Base-by-base conservation (phyloP, 2,888 invertebrate species). In the Bombylius discolor region DNA sequence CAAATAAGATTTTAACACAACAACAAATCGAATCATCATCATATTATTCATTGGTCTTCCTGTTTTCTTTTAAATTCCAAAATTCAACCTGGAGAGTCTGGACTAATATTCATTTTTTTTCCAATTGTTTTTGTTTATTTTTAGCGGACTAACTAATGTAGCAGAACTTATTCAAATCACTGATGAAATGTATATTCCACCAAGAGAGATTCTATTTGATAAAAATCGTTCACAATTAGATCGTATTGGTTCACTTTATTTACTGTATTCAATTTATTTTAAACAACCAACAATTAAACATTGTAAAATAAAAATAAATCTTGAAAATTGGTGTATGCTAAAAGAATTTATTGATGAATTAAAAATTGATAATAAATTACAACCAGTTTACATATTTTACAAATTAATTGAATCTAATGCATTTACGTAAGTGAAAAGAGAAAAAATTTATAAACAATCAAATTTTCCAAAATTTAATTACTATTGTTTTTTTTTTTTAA, bases 191-290 rank as follows among this genome's bases (percentile, higher is more conserved):
- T 49, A 56, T 53, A 0, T 13, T 11, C 13, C 49, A 32, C 39
- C n/a, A 48, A 52, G 57, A 54, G 49, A 13, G 56, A 51, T 54
- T 49, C 39, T 59, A 47, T 45, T 46, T 53, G 23, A 47, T 39
- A 14, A 12, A 7, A 36, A 51, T 5, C 34, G 47, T 14, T 12
- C 54, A 5, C 1, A 11, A 8, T n/a, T 53, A 4, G 56, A 57
- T 11, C 36, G 49, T 47, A 49, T 62, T 42, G 60, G 59, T 23
- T 51, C 55, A 5, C 39, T 62, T 4, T 62, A 60, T 51, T 33
- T 61, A 11, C 46, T 61, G 33, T 61, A 62, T 46, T 52, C 58
- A 13, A 32, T 61, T 3, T 62, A 61, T 53, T 61, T 55, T 33
- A 60, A 62, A 47, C 62, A 62, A 46, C 62, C 62, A 9, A 49